Conservation (phyloP, 1,140 invertebrate species). For the Drosophila aff. region DNA sequence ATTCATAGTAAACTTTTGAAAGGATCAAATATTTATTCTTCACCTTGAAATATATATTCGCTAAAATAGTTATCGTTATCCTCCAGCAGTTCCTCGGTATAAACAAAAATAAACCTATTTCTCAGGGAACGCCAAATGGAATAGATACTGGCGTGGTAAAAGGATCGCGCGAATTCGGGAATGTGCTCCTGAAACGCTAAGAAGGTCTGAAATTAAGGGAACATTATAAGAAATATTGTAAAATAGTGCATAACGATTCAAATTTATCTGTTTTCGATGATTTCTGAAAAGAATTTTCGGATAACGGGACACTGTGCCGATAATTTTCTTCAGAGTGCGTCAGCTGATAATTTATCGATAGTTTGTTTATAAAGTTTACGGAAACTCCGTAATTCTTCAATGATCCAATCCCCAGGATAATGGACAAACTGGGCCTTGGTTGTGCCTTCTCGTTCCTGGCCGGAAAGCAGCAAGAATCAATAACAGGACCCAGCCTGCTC, state of each 20-base stretch:
- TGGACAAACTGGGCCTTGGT: slow-evolving; percentile 56
- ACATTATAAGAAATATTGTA: not conserved
- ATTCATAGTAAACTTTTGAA: not conserved
- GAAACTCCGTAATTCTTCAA: not conserved
- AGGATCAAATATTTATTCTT: too few species aligned
- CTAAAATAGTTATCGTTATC: slow-evolving; percentile 25
- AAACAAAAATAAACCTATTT: slow-evolving; percentile 72
- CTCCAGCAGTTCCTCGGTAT: slow-evolving; percentile 45
- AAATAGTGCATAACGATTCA: too few species aligned
- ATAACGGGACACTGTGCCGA: not conserved
- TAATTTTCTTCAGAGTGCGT: not conserved
- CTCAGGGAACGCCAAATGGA: slow-evolving; percentile 69
- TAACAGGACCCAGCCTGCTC: slow-evolving; percentile 31
- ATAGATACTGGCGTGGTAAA: slow-evolving; percentile 68
- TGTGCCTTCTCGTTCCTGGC: slow-evolving; percentile 60
- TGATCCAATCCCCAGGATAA: slow-evolving; percentile 17
- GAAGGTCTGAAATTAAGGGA: slow-evolving; percentile 35
- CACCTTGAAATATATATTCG: slow-evolving; percentile 65
- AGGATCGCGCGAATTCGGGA: slow-evolving; percentile 52
- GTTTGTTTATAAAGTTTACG: not conserved
- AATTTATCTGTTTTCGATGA: not conserved
- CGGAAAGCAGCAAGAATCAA: slow-evolving; percentile 27
- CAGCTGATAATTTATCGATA: slow-evolving; percentile 39
- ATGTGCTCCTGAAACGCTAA: slow-evolving; percentile 75
- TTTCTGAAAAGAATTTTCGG: not conserved